Evolutionary conservation across 2,797 vertebrate species (phyloP).

Genomic region (Ceryle rudis): DNA sequence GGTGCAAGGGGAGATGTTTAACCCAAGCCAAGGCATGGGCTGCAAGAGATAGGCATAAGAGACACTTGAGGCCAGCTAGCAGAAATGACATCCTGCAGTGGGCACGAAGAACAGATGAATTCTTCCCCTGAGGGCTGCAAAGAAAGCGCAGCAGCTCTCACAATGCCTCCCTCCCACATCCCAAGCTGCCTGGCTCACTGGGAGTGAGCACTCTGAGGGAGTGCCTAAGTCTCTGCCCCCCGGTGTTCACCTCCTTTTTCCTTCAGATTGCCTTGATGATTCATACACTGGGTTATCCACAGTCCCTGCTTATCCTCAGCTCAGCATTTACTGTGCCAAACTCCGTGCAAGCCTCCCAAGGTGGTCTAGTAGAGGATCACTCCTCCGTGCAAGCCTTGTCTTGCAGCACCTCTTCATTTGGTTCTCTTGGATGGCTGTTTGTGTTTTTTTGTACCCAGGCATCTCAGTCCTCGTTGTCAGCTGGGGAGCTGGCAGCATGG

Average conservation of each 20-base stretch:
- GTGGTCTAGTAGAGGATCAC: constrained; percentile 3
- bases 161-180: not conserved
- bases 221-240: not conserved
- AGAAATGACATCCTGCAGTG: not conserved
- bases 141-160: not conserved
- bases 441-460: not conserved
- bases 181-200: not conserved
- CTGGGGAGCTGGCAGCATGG: not conserved
- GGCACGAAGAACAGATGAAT: not conserved
- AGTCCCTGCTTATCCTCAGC: not conserved
- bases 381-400: constrained; percentile 50
- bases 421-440: not conserved
- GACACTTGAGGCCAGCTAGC: not conserved
- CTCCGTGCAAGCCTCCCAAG: not conserved
- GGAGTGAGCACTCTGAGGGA: not conserved
- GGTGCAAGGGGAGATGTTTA: not conserved
- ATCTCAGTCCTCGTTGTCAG: not conserved
- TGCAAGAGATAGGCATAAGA: not conserved
- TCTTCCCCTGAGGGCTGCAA: not conserved
- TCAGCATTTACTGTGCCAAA: not conserved
- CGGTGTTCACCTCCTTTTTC: not conserved
- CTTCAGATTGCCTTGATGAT: not conserved
- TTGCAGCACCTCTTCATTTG: not conserved
- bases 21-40: not conserved
- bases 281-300: not conserved